phyloP scores from a whole-genome alignment of 1,140 invertebrate species.

The Monomorium pharaonis region DNA sequence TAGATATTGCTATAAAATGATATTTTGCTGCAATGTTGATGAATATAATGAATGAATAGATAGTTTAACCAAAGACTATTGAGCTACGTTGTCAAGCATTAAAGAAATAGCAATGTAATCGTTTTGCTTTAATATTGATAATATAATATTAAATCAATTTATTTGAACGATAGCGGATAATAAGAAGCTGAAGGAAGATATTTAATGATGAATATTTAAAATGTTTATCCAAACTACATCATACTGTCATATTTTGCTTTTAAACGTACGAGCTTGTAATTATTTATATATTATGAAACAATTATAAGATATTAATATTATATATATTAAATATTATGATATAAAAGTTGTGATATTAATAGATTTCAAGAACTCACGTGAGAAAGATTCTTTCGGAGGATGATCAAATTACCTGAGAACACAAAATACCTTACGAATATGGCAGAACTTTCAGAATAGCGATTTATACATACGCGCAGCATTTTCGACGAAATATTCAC shows the following conservation, averaged over 20 bases:
- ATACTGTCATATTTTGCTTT: not conserved
- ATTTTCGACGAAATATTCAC: conserved; percentile 32
- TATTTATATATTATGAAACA: not conserved
- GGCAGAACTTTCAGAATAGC: not conserved
- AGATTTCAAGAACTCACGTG: not conserved
- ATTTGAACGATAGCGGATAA: not conserved
- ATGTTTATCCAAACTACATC: not conserved
- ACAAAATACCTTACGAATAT: not conserved
- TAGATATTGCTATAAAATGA: not conserved
- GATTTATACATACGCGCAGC: conserved; percentile 8
- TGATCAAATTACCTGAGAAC: conserved; percentile 1
- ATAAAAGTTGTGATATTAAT: not conserved
- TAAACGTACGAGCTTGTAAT: not conserved
- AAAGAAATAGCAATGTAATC: not conserved
- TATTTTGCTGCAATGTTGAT: conserved; percentile 8
- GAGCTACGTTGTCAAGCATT: not conserved
- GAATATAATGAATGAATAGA: conserved; percentile 7
- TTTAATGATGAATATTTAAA: not conserved
- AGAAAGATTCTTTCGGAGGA: not conserved
- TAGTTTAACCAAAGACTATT: not conserved
- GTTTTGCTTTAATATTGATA: not conserved
- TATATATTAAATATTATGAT: not conserved
- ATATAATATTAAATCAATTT: not conserved
- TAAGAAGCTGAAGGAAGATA: not conserved
- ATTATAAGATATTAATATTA: not conserved